phyloP scores from a whole-genome alignment of 2,113 vertebrate species.

The Platysteira castanea region DNA sequence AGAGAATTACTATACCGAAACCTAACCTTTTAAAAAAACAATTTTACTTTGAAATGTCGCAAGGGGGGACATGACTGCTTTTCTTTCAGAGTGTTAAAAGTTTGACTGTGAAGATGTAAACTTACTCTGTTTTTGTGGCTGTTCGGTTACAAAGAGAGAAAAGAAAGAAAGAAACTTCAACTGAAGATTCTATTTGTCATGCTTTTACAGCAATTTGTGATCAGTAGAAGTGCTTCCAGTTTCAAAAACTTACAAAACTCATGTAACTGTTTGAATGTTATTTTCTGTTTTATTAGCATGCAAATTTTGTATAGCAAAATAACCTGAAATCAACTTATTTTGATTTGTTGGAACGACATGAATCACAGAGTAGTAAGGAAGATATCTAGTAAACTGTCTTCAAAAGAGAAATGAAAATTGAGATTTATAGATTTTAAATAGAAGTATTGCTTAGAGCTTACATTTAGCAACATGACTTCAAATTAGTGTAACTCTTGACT shows the following conservation, averaged over 20 bases:
- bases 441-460: neutral
- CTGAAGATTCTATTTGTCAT: neutral
- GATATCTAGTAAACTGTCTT: neutral
- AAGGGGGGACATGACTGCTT: neutral
- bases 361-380: neutral
- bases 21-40: neutral
- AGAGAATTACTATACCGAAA: neutral
- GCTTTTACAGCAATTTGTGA: neutral
- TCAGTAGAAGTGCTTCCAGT: neutral
- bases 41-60: neutral
- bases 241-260: neutral
- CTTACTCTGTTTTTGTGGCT: neutral
- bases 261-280: neutral
- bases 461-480: neutral
- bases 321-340: neutral
- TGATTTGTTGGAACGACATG: neutral
- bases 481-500: neutral
- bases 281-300: neutral
- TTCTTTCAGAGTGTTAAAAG: neutral
- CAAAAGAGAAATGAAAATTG: neutral
- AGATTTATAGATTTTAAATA: neutral
- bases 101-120: neutral
- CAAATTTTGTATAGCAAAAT: neutral
- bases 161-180: neutral
- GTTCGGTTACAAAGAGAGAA: neutral